Evolutionary conservation across 2,797 vertebrate species (phyloP), one percentile per base, ranked within the genome.

Genomic region (Lacerta agilis): DNA sequence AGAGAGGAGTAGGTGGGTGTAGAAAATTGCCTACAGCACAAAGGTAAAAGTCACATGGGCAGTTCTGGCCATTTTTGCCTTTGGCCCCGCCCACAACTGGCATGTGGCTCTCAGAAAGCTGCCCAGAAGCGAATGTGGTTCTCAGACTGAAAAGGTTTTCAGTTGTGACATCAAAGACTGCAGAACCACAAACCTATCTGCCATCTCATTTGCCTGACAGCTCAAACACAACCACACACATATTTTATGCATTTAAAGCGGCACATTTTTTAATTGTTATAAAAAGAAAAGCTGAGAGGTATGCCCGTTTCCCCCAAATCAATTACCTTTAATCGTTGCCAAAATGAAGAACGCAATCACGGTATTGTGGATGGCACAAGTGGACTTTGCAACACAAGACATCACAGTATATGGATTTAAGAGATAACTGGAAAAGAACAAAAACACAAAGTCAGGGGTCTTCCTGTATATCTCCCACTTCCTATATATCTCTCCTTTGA

Each of bases 351-450:
- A 97, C 11, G 98, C 97, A 73, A 98, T 96, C 92, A 99, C 91
- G 4, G 98, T 96, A 77, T 99, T 99, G 97, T 99, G 99, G 94
- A 99, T 97, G 84, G 98, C 97, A 0, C 98, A 99, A 49, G 99
- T 99, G 2, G 98, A 99, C 96, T 99, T 99, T 90, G 99, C 99
- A 55, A 99, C 98, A 87, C 99, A 99, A 91, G 98, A 99, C 91
- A 99, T 96, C 96, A 99, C 96, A 82, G 98, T 98, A 95, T 99
- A 99, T 13, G 99, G 99, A 96, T 99, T 99, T 95, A 99, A 93
- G 92, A 99, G 96, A 91, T 99, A 99, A 96, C 99, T 99, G 96
- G 29, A 95, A 94, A 88, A 96, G 80, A 96, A 90, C 86, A 96
- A 83, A 80, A 85, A 55, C 27, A 27, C 1, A 4, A 45, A 69